Percentiles rank a stretch among this genome's conserved stretches.
Conservation (phyloP, 1,140 invertebrate species). For the Caerostris darwini region DNA sequence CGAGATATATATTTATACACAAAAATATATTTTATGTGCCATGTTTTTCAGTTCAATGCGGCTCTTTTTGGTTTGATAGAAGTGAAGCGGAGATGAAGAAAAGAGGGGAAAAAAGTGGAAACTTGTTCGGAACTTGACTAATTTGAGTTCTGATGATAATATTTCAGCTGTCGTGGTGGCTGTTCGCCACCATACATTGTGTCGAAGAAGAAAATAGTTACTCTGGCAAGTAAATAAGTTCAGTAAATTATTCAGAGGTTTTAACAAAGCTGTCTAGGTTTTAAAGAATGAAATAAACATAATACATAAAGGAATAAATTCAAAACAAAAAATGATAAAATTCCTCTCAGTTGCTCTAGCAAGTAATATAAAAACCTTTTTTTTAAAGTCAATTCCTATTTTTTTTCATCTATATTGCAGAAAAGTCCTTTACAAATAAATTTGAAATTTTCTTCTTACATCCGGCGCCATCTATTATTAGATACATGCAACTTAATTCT, state of each 20-base stretch:
- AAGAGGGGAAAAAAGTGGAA: not conserved
- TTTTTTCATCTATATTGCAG: no score
- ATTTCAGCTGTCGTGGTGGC: slow-evolving; percentile 8
- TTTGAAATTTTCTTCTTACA: no score
- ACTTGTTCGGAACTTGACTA: slow-evolving; percentile 1
- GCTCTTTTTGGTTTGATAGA: slow-evolving; percentile 24
- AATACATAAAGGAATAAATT: no score
- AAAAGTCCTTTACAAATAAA: no score
- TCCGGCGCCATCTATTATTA: no score
- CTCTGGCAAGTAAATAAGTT: not conserved
- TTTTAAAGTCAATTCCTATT: no score
- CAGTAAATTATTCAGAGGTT: not conserved
- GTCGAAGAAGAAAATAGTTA: not conserved
- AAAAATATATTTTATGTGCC: slow-evolving; percentile 36
- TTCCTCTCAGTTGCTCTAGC: no score
- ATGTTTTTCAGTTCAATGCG: slow-evolving; percentile 42
- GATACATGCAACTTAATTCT: no score
- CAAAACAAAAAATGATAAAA: no score
- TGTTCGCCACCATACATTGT: not conserved
- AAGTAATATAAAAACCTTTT: no score
- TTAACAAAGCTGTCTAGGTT: not conserved
- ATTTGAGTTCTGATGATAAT: slow-evolving; percentile 33
- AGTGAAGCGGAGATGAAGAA: slow-evolving; percentile 4
- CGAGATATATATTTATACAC: slow-evolving; percentile 45
- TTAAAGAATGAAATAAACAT: no score